phyloP scores from a whole-genome alignment of 2,888 invertebrate species.

The Thecocarcelia acutangulata region DNA sequence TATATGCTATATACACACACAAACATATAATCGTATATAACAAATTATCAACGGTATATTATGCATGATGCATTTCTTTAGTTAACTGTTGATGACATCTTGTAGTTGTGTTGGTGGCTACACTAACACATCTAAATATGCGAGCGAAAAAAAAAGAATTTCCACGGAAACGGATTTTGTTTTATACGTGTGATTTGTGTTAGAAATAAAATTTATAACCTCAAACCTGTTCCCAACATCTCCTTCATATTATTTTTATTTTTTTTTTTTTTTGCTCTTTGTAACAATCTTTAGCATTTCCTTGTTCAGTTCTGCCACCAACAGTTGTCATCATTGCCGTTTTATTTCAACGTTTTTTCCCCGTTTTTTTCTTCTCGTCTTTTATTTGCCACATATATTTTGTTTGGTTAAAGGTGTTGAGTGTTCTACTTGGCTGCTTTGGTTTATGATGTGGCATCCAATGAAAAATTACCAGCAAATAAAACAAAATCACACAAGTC shows the following conservation, averaged over 20 bases:
- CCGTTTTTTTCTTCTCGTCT: conserved; percentile 6
- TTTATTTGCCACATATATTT: conserved; percentile 20
- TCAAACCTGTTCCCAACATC: conserved; percentile 54
- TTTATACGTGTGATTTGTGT: conserved; percentile 68
- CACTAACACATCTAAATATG: conserved; percentile 4
- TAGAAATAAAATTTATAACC: conserved; percentile 68
- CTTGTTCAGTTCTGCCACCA: conserved; percentile 57
- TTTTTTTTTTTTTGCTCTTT: not conserved
- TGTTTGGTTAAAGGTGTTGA: conserved; percentile 61
- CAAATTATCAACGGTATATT: conserved; percentile 70
- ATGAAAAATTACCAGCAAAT: conserved; percentile 69
- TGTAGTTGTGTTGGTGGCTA: conserved; percentile 48
- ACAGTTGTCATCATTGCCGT: conserved; percentile 47
- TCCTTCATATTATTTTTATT: not conserved
- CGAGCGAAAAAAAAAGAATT: conserved; percentile 14
- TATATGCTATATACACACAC: too few species aligned
- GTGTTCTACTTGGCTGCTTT: conserved; percentile 59
- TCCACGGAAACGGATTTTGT: conserved; percentile 67
- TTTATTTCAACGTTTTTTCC: not conserved
- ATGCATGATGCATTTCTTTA: conserved; percentile 70
- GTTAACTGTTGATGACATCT: conserved; percentile 69
- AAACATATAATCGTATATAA: conserved; percentile 47
- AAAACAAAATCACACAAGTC: conserved; percentile 66
- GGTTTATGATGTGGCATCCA: conserved; percentile 65
- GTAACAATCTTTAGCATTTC: conserved; percentile 43